A percentile compares a stretch with the other conserved stretches of the same genome.
Conservation (phyloP, 1,140 invertebrate species). For the Subanguina moxae region DNA sequence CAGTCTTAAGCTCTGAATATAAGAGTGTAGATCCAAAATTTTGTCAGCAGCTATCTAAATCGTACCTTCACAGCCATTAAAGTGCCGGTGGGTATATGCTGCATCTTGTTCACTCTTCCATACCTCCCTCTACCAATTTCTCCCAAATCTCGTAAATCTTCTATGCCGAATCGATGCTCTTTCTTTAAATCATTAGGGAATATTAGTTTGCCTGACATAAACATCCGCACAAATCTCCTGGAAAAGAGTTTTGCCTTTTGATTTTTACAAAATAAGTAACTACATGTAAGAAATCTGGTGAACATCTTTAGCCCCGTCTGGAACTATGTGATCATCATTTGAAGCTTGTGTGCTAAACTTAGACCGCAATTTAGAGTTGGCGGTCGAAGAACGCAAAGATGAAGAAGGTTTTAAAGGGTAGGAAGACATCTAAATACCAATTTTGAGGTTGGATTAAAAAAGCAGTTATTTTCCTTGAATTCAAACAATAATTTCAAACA, state of each 20-base stretch:
- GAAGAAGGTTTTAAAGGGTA: too few relatives aligned
- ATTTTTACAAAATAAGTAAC: too few relatives aligned
- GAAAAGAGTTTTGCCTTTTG: conserved; percentile 18
- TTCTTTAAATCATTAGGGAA: conserved; percentile 52
- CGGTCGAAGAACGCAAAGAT: too few relatives aligned
- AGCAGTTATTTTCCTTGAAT: too few relatives aligned
- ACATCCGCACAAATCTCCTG: conserved; percentile 42
- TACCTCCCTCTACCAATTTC: conserved; percentile 91
- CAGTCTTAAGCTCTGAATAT: too few relatives aligned
- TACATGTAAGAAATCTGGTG: conserved; percentile 38
- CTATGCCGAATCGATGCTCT: conserved; percentile 81
- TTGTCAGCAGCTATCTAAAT: too few relatives aligned
- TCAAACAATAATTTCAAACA: too few relatives aligned
- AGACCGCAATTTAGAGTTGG: too few relatives aligned
- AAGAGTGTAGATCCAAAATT: too few relatives aligned
- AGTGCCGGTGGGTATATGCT: conserved; percentile 76
- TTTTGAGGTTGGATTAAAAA: too few relatives aligned
- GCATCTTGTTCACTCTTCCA: conserved; percentile 93
- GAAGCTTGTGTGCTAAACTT: too few relatives aligned
- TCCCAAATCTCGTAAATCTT: conserved; percentile 80
- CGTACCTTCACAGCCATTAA: conserved; percentile 86
- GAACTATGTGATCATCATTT: conserved; percentile 37
- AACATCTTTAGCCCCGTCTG: conserved; percentile 39
- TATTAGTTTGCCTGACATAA: conserved; percentile 45
- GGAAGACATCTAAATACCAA: too few relatives aligned